Base-by-base conservation (phyloP, 2,113 vertebrate species). In the Nesospiza acunhae region DNA sequence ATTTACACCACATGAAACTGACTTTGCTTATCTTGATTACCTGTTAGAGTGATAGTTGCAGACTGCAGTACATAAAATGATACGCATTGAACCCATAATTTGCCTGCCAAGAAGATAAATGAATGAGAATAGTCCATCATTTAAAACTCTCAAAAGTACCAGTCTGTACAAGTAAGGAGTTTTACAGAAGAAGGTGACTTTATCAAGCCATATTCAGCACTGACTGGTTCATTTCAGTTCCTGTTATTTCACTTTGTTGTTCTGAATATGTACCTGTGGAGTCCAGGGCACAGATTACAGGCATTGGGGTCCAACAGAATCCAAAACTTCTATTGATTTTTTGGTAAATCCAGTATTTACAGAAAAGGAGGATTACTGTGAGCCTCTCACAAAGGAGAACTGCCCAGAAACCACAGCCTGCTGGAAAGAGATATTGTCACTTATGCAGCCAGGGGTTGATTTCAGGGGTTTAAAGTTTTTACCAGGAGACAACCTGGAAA, bases 301-400 rank as follows among this genome's bases (percentile, higher is more conserved):
- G n/a, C 12, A 6, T 87, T 41, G 66, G 64, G 56, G 56, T 73
- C 77, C 47, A n/a, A 49, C 7, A 39, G 78, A 95, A 95, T 68
- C 9, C 91, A 89, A 96, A 79, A 27, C 5, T 55, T 83, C 18
- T 88, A 93, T 87, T 89, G 44, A 74, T 89, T 83, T 96, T 62
- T 60, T 60, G 26, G 22, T 47, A 94, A 74, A 96, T 53, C 41
- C 35, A 46, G 30, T 90, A 67, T 91, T 94, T 90, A 87, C 63
- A 87, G 85, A 83, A 94, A 95, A 88, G 27, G 20, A 56, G 42
- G 84, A 64, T 97, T 97, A 73, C 44, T 89, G 26, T 37, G 76
- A 93, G 35, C 22, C 28, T 79, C 46, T 92, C 44, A 81, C 37
- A 92, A 92, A 79, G 41, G 19, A 83, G 13, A 78, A 75, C 14